Evolutionary conservation across 2,113 vertebrate species (phyloP).

Genomic region (Amphiprion percula): DNA sequence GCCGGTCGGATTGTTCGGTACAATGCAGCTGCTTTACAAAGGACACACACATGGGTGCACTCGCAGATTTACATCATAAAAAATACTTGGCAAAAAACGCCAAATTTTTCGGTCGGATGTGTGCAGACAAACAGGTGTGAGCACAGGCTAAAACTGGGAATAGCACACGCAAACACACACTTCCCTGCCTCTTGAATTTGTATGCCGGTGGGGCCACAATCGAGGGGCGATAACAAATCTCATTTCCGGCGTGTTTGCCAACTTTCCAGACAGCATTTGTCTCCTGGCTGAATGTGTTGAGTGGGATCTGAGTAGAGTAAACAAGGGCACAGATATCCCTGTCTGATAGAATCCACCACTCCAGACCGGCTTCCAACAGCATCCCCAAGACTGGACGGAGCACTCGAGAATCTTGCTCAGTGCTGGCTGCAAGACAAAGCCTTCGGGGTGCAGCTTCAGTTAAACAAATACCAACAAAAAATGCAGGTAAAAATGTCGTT

Average conservation of each 20-base stretch:
- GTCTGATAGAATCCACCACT: constrained; percentile 43
- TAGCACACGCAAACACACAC: constrained; percentile 22
- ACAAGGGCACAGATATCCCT: constrained; percentile 59
- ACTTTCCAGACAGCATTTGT: constrained; percentile 66
- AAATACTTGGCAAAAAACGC: constrained; percentile 34
- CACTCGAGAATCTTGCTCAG: constrained; percentile 18
- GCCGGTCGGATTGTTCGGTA: constrained; percentile 43
- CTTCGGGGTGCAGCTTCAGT: neutral
- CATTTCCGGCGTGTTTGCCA: constrained; percentile 74
- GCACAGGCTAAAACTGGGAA: neutral
- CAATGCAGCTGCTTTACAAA: constrained; percentile 56
- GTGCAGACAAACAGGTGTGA: constrained; percentile 46
- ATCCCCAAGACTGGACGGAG: constrained; percentile 6
- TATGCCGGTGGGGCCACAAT: constrained; percentile 40
- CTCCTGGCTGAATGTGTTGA: constrained; percentile 56
- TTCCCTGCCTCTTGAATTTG: constrained; percentile 11
- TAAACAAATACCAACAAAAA: neutral
- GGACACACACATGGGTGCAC: constrained; percentile 44
- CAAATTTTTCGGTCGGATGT: constrained; percentile 17
- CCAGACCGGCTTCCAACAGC: constrained; percentile 19
- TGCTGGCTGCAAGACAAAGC: neutral
- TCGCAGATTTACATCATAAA: constrained; percentile 60
- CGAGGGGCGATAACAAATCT: constrained; percentile 71
- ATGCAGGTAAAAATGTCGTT: no score
- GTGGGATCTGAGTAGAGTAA: constrained; percentile 61